Evolutionary conservation across 1,140 invertebrate species (phyloP), one percentile per base, ranked within the genome.

Genomic region (Pseudoatta argentina): DNA sequence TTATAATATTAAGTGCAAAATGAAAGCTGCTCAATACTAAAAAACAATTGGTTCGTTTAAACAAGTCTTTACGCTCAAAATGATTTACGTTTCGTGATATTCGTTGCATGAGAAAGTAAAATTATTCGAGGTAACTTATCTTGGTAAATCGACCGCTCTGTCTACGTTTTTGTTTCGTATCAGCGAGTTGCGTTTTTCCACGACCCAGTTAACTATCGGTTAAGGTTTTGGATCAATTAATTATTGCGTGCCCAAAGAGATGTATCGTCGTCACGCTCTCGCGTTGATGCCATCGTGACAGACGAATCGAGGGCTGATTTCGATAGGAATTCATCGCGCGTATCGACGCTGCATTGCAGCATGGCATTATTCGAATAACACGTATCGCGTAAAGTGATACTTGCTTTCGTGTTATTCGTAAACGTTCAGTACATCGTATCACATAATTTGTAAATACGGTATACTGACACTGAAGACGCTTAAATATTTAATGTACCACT

Each of bases 261-360:
- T 44, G 24, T 61, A 34, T 21, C 30, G 73, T 61, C 73, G 75
- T 77, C 59, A 77, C 75, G 75, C 75, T 77, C 44, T 66, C 61
- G 24, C 44, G 27, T 66, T 30, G 61, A 78, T 27, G 63, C 27
- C 14, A 6, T 24, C 27, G 24, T 79, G 63, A n/a, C 78, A 59
- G 16, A 30, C 66, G 30, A 81, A 71, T 81, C 64, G 64, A 24
- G 66, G 24, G 21, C 66, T 14, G 66, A 24, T 57, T 81, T 69
- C 53, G 53, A 71, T 66, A 86, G 61, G 85, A 81, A 82, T 86
- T 81, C 59, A 71, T 69, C 85, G 55, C 59, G 83, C 75, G 77
- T 64, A 67, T 53, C 34, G 55, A 7, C 44, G 61, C 27, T 8
- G 34, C 57, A 30, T 48, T n/a, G n/a, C 16, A 8, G 48, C 12